phyloP scores from a whole-genome alignment of 2,888 invertebrate species.

The Atrina japonica region DNA sequence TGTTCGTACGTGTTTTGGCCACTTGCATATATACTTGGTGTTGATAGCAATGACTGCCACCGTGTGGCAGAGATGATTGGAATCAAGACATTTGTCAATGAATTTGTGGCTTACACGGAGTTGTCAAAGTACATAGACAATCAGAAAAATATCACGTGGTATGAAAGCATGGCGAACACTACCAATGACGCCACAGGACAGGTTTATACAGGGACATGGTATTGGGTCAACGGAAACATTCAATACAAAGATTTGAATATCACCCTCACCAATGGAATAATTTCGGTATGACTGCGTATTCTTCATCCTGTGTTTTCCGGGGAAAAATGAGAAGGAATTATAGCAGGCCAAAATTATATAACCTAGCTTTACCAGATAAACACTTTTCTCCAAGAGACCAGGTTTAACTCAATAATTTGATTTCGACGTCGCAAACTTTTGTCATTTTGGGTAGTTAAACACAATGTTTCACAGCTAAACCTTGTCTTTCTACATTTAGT shows the following conservation, averaged over 20 bases:
- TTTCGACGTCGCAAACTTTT: too few relatives aligned
- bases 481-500: too few relatives aligned
- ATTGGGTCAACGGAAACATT: conserved; percentile 26
- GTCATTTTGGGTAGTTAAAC: too few relatives aligned
- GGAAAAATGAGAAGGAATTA: too few relatives aligned
- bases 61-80: conserved; percentile 91
- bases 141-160: conserved; percentile 35
- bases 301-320: too few relatives aligned
- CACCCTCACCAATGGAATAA: conserved; percentile 39
- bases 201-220: conserved; percentile 38
- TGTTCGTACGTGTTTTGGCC: conserved; percentile 95
- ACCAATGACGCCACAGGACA: conserved; percentile 17
- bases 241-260: conserved; percentile 32
- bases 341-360: too few relatives aligned
- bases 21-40: conserved; percentile 92
- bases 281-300: conserved; percentile 44
- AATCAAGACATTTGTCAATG: conserved; percentile 93
- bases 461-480: too few relatives aligned
- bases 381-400: too few relatives aligned
- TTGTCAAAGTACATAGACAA: conserved; percentile 81
- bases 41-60: conserved; percentile 85
- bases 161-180: conserved; percentile 12
- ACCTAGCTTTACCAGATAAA: too few relatives aligned
- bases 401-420: too few relatives aligned
- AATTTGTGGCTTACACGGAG: conserved; percentile 93